Evolutionary conservation across 2,797 vertebrate genomes (phyloP), one percentile per base, ranked within the genome.

Genomic region (Phyllotis vaccarum): DNA sequence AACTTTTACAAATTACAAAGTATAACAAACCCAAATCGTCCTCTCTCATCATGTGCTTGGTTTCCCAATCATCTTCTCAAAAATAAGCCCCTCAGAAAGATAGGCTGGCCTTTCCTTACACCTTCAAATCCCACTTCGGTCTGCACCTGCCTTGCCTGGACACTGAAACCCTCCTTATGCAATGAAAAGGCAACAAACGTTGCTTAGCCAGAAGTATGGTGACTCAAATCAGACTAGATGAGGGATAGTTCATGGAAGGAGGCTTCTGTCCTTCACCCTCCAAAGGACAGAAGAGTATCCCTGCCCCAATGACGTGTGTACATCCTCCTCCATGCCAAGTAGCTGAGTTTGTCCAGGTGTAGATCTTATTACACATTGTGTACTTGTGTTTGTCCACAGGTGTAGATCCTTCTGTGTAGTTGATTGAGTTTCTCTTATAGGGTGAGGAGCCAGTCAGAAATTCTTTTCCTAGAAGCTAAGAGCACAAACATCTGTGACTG

Each of bases 401-500:
- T 93, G 74, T 29, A 68, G 66, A 79, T 3, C 6, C 37, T 49
- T 27, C 62, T 37, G 9, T 12, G 0, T 3, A 10, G 9, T 24
- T 74, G 70, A 34, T 49, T n/a, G 37, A 3, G 68, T 85, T 88
- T 76, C 80, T 85, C 93, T 37, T 37, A 24, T 56, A 1, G 78
- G 49, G 52, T 56, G 86, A 95, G 60, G 22, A 94, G 74, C 86
- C 24, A 49, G 34, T 91, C 91, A 94, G 87, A 95, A 93, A 95
- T 95, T 95, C 89, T 91, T 97, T 86, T 96, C 86, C 78, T 83
- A 78, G 81, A 66, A 75, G 29, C 96, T 86, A 70, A 90, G 94
- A 95, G 91, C 54, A 58, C 76, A 92, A 90, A 87, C 97, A 96
- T 91, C 62, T 98, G 97, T 94, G 90, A 94, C 78, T 88, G 87